These are phyloP conservation scores for Pogonocherus hispidulus DNA, from an alignment of 2,888 invertebrate species.

Conservation along the genomic window DNA sequence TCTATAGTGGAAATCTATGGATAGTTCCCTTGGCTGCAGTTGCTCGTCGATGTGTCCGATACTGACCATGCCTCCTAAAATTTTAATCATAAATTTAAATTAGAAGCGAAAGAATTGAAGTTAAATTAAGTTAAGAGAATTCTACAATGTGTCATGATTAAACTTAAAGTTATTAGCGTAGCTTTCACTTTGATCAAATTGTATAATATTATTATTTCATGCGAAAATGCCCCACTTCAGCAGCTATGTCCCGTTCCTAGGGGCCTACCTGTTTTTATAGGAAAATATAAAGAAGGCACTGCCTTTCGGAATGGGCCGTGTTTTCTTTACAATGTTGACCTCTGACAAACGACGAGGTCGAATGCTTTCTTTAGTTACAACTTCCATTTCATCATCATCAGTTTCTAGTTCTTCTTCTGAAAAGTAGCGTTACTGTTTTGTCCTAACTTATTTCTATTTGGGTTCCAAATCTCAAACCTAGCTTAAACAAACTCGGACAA, in stretches of 20 bases:
- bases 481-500: constrained; percentile 23
- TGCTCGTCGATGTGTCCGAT: neutral
- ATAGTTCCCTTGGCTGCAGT: neutral
- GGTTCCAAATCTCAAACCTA: constrained; percentile 44
- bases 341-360: constrained; percentile 90
- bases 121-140: neutral
- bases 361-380: constrained; percentile 73
- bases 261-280: constrained; percentile 90
- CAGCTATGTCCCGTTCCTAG: constrained; percentile 66
- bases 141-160: constrained; percentile 11
- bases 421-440: constrained; percentile 64
- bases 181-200: neutral
- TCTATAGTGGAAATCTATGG: too few species aligned
- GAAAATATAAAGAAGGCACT: constrained; percentile 95
- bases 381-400: constrained; percentile 66
- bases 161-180: too few species aligned
- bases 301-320: constrained; percentile 92
- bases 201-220: neutral
- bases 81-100: neutral
- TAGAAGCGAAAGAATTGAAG: neutral
- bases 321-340: constrained; percentile 85
- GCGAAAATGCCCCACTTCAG: constrained; percentile 58
- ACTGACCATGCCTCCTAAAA: neutral
- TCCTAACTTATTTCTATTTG: constrained; percentile 54
- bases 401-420: constrained; percentile 67